These are phyloP conservation scores for Ariopsis seemanni DNA, from an alignment of 2,113 vertebrate species.

Conservation along the genomic window DNA sequence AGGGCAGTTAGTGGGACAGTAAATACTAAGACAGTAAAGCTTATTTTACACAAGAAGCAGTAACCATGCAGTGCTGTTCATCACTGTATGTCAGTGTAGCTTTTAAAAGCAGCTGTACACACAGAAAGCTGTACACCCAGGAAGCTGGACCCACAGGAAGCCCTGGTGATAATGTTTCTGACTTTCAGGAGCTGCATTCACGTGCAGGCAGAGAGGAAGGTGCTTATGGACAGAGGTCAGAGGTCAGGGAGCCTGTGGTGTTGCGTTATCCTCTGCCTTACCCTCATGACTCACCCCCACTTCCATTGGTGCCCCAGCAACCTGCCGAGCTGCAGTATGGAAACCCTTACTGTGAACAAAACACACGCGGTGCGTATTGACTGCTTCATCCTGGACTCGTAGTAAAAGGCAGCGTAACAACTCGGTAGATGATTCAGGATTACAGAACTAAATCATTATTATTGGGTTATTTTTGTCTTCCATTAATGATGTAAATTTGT, in stretches of 20 bases:
- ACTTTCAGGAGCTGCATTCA: slow-evolving; percentile 78
- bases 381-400: background rate
- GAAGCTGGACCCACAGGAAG: background rate
- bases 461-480: background rate
- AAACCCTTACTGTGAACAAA: slow-evolving; percentile 81
- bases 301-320: slow-evolving; percentile 76
- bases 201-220: slow-evolving; percentile 72
- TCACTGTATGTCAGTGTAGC: background rate
- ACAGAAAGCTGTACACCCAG: background rate
- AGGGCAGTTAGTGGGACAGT: background rate
- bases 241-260: slow-evolving; percentile 70
- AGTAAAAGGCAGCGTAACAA: background rate
- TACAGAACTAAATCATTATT: background rate
- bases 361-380: slow-evolving; percentile 36
- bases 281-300: slow-evolving; percentile 78
- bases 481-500: background rate
- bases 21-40: background rate
- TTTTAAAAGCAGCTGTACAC: background rate
- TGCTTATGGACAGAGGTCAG: slow-evolving; percentile 59
- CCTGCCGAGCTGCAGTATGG: slow-evolving; percentile 88
- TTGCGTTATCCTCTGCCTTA: slow-evolving; percentile 76
- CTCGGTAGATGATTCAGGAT: background rate
- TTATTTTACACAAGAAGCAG: too few species aligned
- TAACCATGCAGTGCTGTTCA: background rate
- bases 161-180: background rate